A percentile compares a stretch with the other conserved stretches of the same genome.
phyloP scores from a whole-genome alignment of 2,888 invertebrate genomes.

The Cremastinae sp. region DNA sequence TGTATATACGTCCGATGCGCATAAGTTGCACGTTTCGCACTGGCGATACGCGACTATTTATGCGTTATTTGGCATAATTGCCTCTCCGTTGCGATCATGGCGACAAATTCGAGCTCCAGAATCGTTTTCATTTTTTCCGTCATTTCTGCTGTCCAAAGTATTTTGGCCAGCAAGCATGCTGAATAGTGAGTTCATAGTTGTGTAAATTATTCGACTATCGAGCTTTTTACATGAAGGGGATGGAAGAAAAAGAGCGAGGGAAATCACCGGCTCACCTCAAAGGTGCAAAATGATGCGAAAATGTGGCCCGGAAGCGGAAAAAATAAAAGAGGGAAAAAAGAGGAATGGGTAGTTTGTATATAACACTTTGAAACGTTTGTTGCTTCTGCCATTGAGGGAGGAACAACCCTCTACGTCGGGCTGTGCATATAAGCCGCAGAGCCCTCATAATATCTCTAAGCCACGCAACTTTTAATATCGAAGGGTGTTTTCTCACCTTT shows the following conservation, averaged over 20 bases:
- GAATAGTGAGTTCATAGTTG: no score
- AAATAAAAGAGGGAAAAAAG: constrained; percentile 23
- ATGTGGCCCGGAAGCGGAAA: constrained; percentile 27
- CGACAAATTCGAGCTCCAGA: constrained; percentile 73
- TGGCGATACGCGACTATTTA: constrained; percentile 6
- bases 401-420: constrained; percentile 33
- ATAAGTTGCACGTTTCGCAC: constrained; percentile 6
- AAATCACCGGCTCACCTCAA: constrained; percentile 27
- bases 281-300: constrained; percentile 49
- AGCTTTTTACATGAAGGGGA: constrained; percentile 66
- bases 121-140: constrained; percentile 62
- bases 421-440: constrained; percentile 32
- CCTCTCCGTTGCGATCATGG: constrained; percentile 47
- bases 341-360: constrained; percentile 12
- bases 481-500: constrained; percentile 78
- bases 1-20: not conserved
- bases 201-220: no score
- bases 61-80: constrained; percentile 36
- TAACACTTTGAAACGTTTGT: constrained; percentile 36
- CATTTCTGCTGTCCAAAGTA: not conserved
- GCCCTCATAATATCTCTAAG: constrained; percentile 72
- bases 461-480: constrained; percentile 79
- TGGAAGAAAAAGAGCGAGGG: constrained; percentile 32
- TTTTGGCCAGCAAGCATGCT: not conserved
- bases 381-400: constrained; percentile 18